phyloP scores from a whole-genome alignment of 2,797 vertebrate species.

The Vespertilio murinus region DNA sequence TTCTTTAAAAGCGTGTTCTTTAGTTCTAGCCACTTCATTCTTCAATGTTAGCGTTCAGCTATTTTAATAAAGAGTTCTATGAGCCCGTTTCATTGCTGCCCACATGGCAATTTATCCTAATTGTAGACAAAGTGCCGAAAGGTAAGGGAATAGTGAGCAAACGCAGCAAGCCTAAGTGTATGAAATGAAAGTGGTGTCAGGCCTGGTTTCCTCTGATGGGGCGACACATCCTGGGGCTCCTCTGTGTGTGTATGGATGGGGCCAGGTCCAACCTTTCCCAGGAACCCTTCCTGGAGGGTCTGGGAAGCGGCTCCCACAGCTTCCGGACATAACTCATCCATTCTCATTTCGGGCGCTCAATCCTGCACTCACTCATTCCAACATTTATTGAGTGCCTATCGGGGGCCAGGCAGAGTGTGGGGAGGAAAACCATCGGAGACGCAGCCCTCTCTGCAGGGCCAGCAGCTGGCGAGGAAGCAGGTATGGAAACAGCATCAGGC shows the following conservation, averaged over 20 bases:
- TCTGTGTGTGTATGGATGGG: background rate
- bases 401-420: background rate
- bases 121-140: slow-evolving; percentile 62
- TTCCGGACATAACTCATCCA: background rate
- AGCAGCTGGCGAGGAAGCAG: accelerated
- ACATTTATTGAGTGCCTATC: background rate
- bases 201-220: slow-evolving; percentile 45
- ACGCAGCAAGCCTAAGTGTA: slow-evolving; percentile 47
- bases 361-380: background rate
- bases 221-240: background rate
- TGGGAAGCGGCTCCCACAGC: background rate
- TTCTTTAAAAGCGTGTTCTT: slow-evolving; percentile 44
- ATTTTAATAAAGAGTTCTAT: slow-evolving; percentile 67
- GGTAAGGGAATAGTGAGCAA: slow-evolving; percentile 48
- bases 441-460: background rate
- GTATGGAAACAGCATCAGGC: background rate
- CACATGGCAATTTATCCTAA: slow-evolving; percentile 67
- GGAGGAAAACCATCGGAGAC: background rate
- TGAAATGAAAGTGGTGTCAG: slow-evolving; percentile 67
- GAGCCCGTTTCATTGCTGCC: slow-evolving; percentile 44
- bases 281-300: background rate
- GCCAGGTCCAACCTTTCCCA: background rate
- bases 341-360: background rate
- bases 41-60: slow-evolving; percentile 49
- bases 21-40: slow-evolving; percentile 56